Conservation (phyloP, 2,113 vertebrate species). For the Nesoenas mayeri region DNA sequence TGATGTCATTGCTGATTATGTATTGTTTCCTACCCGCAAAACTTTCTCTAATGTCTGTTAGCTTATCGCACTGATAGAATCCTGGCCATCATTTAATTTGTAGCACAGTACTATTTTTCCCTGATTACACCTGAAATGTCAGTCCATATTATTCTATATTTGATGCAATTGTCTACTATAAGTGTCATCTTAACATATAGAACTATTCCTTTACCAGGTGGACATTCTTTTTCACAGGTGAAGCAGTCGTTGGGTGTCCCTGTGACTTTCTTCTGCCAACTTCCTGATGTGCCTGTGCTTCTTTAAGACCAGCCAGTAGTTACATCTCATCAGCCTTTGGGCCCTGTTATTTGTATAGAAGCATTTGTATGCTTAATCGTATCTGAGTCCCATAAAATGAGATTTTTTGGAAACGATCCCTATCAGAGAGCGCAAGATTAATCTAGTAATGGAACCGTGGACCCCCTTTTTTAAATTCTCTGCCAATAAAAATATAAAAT, state of each 20-base stretch:
- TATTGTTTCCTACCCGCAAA: not conserved
- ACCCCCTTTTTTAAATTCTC: too few relatives aligned
- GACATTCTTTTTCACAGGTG: not conserved
- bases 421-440: not conserved
- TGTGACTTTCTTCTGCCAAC: not conserved
- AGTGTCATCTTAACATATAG: not conserved
- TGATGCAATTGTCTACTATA: not conserved
- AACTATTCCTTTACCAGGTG: not conserved
- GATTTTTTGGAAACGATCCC: not conserved
- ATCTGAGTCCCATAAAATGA: not conserved
- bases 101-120: not conserved
- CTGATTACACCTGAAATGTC: not conserved
- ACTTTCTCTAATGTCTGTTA: not conserved
- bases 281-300: not conserved
- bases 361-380: not conserved
- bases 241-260: not conserved
- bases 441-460: not conserved
- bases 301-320: not conserved
- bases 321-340: not conserved
- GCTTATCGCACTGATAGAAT: not conserved
- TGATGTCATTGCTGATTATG: not conserved
- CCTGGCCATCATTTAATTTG: not conserved
- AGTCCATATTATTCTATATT: not conserved
- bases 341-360: not conserved
- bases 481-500: not conserved